Evolutionary conservation across 2,888 invertebrate species (phyloP).

Genomic region (Acleris emargana): DNA sequence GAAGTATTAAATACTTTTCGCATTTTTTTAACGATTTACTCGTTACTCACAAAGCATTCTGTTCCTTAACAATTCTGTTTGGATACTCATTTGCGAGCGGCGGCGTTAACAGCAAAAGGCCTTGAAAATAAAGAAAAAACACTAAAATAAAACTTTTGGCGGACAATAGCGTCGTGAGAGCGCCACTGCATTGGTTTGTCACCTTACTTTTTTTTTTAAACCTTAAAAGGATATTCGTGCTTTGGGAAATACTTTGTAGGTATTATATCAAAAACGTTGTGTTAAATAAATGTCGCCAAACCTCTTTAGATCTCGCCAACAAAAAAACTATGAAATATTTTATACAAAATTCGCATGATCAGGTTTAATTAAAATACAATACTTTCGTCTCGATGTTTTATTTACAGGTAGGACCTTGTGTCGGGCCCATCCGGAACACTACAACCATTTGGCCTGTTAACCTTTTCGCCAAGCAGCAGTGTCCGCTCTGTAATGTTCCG

Average conservation of each 20-base stretch:
- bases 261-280: conserved; percentile 37
- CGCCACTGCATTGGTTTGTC: conserved; percentile 15
- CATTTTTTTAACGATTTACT: background rate
- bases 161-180: conserved; percentile 23
- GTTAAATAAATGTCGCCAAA: too few relatives aligned
- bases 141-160: conserved; percentile 19
- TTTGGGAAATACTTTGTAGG: conserved; percentile 22
- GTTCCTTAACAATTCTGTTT: conserved; percentile 26
- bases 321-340: too few relatives aligned
- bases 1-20: background rate
- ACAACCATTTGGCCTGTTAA: too few relatives aligned
- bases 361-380: too few relatives aligned
- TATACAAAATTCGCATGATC: too few relatives aligned
- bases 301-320: too few relatives aligned
- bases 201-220: conserved; percentile 10
- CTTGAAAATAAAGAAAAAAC: conserved; percentile 25
- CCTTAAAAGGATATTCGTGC: conserved; percentile 9
- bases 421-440: too few relatives aligned
- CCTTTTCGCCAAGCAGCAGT: too few relatives aligned
- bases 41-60: conserved; percentile 7
- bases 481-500: too few relatives aligned
- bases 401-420: too few relatives aligned
- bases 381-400: too few relatives aligned
- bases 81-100: conserved; percentile 33
- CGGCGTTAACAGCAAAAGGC: conserved; percentile 20